A percentile compares a stretch with the other conserved stretches of the same genome.
Conservation (phyloP, 2,113 vertebrate genomes). For the Larimichthys polyactis region DNA sequence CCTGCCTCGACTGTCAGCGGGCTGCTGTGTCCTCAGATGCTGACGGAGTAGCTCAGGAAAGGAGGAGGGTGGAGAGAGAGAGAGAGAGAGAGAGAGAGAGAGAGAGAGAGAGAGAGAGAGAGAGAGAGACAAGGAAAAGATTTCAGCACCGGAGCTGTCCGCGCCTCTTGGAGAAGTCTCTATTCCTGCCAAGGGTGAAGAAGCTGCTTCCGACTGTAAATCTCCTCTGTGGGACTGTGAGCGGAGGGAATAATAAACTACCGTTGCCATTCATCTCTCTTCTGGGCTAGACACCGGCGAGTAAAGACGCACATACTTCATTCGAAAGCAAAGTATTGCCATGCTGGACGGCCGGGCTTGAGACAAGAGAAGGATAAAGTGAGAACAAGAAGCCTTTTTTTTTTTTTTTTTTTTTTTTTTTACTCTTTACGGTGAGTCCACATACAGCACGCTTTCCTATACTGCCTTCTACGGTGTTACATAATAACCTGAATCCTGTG, state of each 20-base stretch:
- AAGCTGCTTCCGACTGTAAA: conserved; percentile 42
- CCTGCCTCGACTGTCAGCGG: conserved; percentile 31
- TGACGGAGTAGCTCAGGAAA: conserved; percentile 43
- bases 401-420: background rate
- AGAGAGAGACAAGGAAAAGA: background rate
- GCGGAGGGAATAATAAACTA: conserved; percentile 55
- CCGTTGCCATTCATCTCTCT: conserved; percentile 50
- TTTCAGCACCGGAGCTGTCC: conserved; percentile 87
- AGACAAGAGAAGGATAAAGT: conserved; percentile 69
- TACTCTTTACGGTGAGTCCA: conserved; percentile 67
- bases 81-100: background rate
- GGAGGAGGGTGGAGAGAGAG: conserved; percentile 20
- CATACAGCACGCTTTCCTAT: background rate
- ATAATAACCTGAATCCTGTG: conserved; percentile 10
- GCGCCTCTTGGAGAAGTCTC: conserved; percentile 42
- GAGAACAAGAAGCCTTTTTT: conserved; percentile 30
- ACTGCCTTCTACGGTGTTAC: conserved; percentile 24
- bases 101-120: background rate
- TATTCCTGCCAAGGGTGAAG: conserved; percentile 8
- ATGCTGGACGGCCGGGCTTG: conserved; percentile 80
- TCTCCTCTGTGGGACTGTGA: conserved; percentile 40
- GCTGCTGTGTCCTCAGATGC: conserved; percentile 51
- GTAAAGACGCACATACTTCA: conserved; percentile 49
- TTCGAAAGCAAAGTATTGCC: conserved; percentile 69
- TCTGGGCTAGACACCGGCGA: conserved; percentile 5